Base-by-base conservation (phyloP, 2,888 invertebrate species). In the Aphrophora alni region DNA sequence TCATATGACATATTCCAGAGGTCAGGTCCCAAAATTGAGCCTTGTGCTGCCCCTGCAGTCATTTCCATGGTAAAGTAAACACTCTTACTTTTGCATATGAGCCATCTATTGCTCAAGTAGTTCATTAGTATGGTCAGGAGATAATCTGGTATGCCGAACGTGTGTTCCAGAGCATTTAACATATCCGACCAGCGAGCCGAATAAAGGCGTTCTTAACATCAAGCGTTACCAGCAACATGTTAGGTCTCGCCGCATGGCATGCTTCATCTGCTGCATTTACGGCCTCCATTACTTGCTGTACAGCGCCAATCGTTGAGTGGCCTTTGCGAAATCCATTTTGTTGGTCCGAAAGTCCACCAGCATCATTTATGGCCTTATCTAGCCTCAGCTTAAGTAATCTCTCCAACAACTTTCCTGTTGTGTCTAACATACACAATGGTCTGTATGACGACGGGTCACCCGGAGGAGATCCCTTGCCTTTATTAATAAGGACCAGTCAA, bases 161-260 rank as follows among this genome's bases (percentile, higher is more conserved):
- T 51, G n/a, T 26, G 26, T 28, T 76, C 71, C n/a, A 85, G 80
- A 17, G 82, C 83, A 14, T 38, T 25, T 78, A 84, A 14, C 70
- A 82, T 82, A 27, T 70, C 69, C 14, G 72, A 71, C 84, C 84
- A 84, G n/a, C 80, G 77, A 1, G 83, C 84, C 21, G 83, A 83
- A 38, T 85, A 85, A 85, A n/a, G 84, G 84, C 75, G 51, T 82
- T 81, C 38, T 71, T 44, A 26, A 81, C 78, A 73, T 81, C 81
- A 38, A 78, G 80, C 8, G 82, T 83, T 28, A 84, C 83, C 59
- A 84, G 68, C 10, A 85, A 38, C 5, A 80, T 80, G 7, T 82
- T 80, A 8, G 38, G 59, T 17, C 84, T 73, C 0, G 81, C 74
- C 14, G 25, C 21, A 25, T 75, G 80, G 51, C 77, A 74, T 14